phyloP scores from a whole-genome alignment of 2,888 invertebrate genomes.

The Drosophila lacicola region DNA sequence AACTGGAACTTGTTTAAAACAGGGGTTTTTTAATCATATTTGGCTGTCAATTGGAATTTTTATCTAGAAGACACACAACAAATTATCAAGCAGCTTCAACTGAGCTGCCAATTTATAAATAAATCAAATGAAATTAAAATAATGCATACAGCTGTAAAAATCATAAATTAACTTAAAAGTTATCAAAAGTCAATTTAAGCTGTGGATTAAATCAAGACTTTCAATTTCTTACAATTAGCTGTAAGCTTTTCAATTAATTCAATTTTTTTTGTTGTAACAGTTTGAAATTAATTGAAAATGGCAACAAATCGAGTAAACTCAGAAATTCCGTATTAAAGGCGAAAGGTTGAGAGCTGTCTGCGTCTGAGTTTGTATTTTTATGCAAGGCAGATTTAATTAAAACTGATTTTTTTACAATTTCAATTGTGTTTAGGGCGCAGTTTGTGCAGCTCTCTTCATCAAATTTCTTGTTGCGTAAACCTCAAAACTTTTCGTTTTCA shows the following conservation, averaged over 20 bases:
- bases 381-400: constrained; percentile 1
- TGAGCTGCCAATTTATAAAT: too few species aligned
- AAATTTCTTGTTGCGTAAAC: constrained; percentile 1
- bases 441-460: not conserved
- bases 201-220: not conserved
- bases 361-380: not conserved
- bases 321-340: not conserved
- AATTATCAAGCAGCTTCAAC: too few species aligned
- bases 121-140: too few species aligned
- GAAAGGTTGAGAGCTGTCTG: not conserved
- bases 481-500: not conserved
- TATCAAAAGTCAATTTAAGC: not conserved
- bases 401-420: constrained; percentile 1
- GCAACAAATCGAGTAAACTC: not conserved
- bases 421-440: not conserved
- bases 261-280: not conserved
- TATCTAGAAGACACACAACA: too few species aligned
- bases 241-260: not conserved
- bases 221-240: not conserved
- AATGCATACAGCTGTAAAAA: too few species aligned
- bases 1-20: too few species aligned
- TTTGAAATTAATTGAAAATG: not conserved
- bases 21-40: too few species aligned
- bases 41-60: too few species aligned
- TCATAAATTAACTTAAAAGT: not conserved